A percentile compares a stretch with the other conserved stretches of the same genome.
These are phyloP conservation scores for Acanthornis magna DNA, from an alignment of 2,797 vertebrate genomes.

Conservation along the genomic window DNA sequence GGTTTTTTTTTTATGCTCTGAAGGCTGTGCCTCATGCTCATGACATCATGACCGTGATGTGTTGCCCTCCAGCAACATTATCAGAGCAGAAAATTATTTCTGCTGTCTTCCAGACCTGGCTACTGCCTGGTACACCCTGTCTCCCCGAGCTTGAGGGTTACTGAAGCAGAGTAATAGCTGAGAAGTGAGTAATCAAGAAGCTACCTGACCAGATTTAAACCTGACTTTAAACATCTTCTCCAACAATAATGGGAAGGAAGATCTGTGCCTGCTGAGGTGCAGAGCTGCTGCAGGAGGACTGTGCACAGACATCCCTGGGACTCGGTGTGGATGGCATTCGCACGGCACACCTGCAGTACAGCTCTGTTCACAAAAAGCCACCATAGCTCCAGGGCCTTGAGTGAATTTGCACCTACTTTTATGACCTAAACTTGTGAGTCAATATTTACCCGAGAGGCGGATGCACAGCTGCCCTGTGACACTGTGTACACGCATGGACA, in stretches of 20 bases:
- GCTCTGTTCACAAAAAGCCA: background rate
- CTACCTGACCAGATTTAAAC: conserved; percentile 43
- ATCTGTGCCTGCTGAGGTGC: background rate
- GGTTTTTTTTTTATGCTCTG: background rate
- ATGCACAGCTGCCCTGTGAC: background rate
- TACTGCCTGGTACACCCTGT: background rate
- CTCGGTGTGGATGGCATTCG: accelerated
- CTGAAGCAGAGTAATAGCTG: conserved; percentile 47
- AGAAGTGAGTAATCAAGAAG: conserved; percentile 62
- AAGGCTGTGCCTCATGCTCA: background rate
- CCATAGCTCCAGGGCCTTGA: background rate
- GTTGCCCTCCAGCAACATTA: conserved; percentile 13
- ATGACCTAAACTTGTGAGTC: background rate
- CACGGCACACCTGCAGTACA: background rate
- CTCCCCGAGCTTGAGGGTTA: background rate
- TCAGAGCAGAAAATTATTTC: background rate
- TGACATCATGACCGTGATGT: background rate
- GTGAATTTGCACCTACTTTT: background rate
- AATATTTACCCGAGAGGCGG: background rate
- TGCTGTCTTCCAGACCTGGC: background rate
- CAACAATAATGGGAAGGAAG: background rate
- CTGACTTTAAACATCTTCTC: conserved; percentile 24
- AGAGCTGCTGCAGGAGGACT: background rate
- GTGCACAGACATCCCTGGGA: background rate
- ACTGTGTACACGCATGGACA: background rate